phyloP scores from a whole-genome alignment of 2,797 vertebrate species.

The Platyrinchus mystaceus region DNA sequence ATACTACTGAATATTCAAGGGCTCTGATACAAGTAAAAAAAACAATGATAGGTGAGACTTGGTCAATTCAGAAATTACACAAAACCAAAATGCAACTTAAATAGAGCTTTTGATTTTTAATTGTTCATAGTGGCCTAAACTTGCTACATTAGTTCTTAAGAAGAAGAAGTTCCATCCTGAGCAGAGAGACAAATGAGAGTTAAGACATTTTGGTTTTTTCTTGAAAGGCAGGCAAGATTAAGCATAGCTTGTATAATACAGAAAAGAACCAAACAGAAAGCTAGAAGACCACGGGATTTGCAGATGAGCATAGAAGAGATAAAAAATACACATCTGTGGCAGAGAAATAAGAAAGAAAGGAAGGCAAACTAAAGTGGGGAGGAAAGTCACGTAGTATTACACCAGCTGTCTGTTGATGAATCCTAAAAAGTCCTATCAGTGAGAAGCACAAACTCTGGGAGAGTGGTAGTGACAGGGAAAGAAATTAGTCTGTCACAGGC shows the following conservation, averaged over 20 bases:
- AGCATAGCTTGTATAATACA: neutral
- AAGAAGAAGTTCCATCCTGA: neutral
- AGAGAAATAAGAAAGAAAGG: neutral
- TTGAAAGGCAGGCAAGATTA: neutral
- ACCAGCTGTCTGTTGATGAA: neutral
- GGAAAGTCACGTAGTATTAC: neutral
- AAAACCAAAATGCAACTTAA: neutral
- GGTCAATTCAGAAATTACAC: neutral
- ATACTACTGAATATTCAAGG: neutral
- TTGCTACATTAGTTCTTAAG: neutral
- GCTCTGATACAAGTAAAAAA: neutral
- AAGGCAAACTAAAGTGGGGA: neutral
- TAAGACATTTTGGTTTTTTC: neutral
- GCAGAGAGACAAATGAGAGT: neutral
- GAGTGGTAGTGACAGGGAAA: neutral
- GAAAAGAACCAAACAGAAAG: neutral
- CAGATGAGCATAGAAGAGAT: neutral
- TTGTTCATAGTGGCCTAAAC: neutral
- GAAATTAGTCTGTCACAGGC: neutral
- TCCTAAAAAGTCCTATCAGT: neutral
- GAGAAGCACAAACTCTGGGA: neutral
- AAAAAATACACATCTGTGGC: neutral
- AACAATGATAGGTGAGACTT: fast-evolving
- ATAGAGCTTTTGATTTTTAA: neutral
- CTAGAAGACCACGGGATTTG: neutral